phyloP scores from a whole-genome alignment of 1,140 invertebrate genomes.

The Vanessa atalanta region DNA sequence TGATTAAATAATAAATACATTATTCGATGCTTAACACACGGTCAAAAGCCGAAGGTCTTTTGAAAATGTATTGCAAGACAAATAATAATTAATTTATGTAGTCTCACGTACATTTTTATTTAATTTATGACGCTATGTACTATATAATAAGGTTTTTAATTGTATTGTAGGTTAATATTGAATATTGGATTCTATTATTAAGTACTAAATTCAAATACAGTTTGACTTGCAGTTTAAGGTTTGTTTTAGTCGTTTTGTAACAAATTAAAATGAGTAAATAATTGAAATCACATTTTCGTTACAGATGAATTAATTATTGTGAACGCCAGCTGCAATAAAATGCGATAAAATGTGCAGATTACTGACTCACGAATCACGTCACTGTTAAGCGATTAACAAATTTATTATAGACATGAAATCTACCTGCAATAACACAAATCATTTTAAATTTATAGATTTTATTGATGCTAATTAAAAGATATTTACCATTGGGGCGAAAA shows the following conservation, averaged over 20 bases:
- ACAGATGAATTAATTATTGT: not conserved
- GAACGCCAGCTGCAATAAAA: conserved; percentile 6
- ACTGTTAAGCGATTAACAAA: conserved; percentile 13
- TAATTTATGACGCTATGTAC: not conserved
- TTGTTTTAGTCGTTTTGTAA: not conserved
- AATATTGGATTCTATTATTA: not conserved
- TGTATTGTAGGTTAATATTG: not conserved
- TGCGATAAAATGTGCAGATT: conserved; percentile 6
- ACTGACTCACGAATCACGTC: conserved; percentile 24
- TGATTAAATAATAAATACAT: too few species aligned
- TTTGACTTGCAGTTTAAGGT: not conserved
- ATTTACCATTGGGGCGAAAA: conserved; percentile 78
- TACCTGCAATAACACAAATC: conserved; percentile 6
- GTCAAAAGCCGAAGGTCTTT: not conserved
- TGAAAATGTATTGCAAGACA: not conserved
- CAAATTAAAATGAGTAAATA: not conserved
- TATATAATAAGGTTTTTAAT: not conserved
- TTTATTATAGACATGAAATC: not conserved
- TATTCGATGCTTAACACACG: not conserved
- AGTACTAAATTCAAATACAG: not conserved
- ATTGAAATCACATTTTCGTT: not conserved
- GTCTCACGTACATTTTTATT: not conserved
- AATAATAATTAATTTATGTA: not conserved
- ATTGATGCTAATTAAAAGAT: conserved; percentile 18
- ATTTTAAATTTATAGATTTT: not conserved